Evolutionary conservation across 2,797 vertebrate species (phyloP).

Genomic region (Sebastes flavidus): DNA sequence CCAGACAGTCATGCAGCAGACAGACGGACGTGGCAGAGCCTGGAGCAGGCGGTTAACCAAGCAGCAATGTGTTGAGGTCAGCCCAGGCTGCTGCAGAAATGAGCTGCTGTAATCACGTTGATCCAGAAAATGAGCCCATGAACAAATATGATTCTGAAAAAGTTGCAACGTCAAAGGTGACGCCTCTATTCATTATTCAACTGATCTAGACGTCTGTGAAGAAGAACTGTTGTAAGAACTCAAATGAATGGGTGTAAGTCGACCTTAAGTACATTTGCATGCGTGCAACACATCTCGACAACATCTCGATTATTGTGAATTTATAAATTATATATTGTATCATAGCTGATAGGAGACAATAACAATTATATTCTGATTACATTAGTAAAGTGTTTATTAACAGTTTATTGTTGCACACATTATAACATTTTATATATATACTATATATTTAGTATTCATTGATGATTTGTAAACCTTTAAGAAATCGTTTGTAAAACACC

Average conservation of each 20-base stretch:
- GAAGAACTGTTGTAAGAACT: not conserved
- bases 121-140: not conserved
- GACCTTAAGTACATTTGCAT: not conserved
- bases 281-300: not conserved
- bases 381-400: too few species aligned
- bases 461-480: too few species aligned
- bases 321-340: too few species aligned
- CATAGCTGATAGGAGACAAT: too few species aligned
- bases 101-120: conserved; percentile 3
- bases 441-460: too few species aligned
- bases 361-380: too few species aligned
- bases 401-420: too few species aligned
- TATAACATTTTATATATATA: too few species aligned
- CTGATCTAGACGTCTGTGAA: not conserved
- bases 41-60: not conserved
- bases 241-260: not conserved
- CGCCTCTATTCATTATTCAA: not conserved
- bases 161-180: not conserved
- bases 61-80: conserved; percentile 2
- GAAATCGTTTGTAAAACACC: too few species aligned
- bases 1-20: not conserved
- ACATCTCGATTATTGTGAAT: not conserved
- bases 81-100: not conserved
- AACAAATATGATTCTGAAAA: not conserved
- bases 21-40: not conserved